Percentiles rank a stretch among this genome's conserved stretches.
These are phyloP conservation scores for Megamerina dolium DNA, from an alignment of 2,888 invertebrate species.

Conservation along the genomic window DNA sequence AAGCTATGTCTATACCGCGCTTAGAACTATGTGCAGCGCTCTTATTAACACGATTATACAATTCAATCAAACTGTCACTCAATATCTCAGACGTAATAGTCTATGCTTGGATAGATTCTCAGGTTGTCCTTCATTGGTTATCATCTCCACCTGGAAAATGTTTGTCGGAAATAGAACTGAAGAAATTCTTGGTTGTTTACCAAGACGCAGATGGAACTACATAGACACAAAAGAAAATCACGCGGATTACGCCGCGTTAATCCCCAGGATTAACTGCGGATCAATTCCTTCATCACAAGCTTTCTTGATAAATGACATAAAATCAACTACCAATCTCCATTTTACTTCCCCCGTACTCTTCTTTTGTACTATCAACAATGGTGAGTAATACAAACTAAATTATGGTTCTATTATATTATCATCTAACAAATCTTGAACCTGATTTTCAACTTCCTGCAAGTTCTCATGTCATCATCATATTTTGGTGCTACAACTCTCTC, in stretches of 20 bases:
- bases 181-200: constrained; percentile 6
- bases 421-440: no score
- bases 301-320: no score
- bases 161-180: constrained; percentile 6
- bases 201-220: constrained; percentile 18
- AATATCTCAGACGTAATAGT: constrained; percentile 3
- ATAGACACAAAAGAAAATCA: constrained; percentile 20
- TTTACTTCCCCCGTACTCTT: no score
- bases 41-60: constrained; percentile 4
- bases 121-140: constrained; percentile 24
- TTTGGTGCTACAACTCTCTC: no score
- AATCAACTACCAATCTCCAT: no score
- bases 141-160: constrained; percentile 18
- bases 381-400: no score
- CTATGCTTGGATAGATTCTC: constrained; percentile 19
- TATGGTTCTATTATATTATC: no score
- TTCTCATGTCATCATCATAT: no score
- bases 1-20: neutral
- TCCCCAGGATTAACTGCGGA: no score
- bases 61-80: neutral
- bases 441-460: no score
- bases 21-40: constrained; percentile 13
- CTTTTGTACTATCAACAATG: no score
- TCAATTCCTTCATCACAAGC: no score
- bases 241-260: constrained; percentile 21